Evolutionary conservation across 2,797 vertebrate species (phyloP), one percentile per base, ranked within the genome.

Genomic region (Astyanax mexicanus): DNA sequence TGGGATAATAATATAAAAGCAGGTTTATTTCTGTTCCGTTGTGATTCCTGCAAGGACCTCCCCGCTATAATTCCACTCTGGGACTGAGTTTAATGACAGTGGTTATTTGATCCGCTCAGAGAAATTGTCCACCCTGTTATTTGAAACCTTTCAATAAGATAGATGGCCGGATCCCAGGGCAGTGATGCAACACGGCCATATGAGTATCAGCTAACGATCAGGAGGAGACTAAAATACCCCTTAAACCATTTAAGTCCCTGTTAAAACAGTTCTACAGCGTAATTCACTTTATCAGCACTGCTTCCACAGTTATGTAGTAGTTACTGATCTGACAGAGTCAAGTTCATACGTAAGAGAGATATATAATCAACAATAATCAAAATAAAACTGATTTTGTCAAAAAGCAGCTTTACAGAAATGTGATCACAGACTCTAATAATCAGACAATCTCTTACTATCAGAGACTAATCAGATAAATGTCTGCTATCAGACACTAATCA

Each of bases 101-200:
- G 74, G 45, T 69, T 29, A 61, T 69, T 42, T 42, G 54, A 75
- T 69, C 75, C 49, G n/a, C 15, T 37, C 5, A 25, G 45, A 58
- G 60, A 45, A 58, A 69, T 29, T 51, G 45, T 32, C 74, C n/a
- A 4, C 10, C 4, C 37, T 5, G 74, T 69, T 62, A 62, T 62
- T 54, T 52, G 47, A 69, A 52, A 52, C 15, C 17, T 32, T 37
- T 60, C 17, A 3, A 3, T 9, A 10, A 60, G 57, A 60, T 37
- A 29, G 57, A 60, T 57, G 17, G 4, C 57, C n/a, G 1, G 29
- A 60, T 37, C 32, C 32, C 9, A 19, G 17, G 4, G 17, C 29
- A 8, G 9, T 55, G 52, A 27, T 60, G 17, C 60, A n/a, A 19
- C 37, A 21, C 1, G 11, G 57, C 17, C n/a, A 60, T 37, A 35